phyloP scores from a whole-genome alignment of 2,888 invertebrate genomes.

The Micropterix aruncella region DNA sequence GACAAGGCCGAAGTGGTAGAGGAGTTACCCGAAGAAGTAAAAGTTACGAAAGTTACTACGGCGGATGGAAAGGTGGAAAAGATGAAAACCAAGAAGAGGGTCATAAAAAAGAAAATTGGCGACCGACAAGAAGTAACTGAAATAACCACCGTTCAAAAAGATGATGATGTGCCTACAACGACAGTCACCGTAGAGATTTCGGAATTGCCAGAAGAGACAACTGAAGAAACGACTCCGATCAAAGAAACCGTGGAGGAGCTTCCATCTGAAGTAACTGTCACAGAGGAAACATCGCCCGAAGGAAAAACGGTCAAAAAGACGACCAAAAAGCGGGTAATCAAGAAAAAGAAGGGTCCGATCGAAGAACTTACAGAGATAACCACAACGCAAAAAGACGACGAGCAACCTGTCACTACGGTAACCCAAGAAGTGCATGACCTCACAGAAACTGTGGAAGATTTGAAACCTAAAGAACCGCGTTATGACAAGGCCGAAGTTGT shows the following conservation, averaged over 20 bases:
- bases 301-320: slow-evolving; percentile 15
- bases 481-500: slow-evolving; percentile 12
- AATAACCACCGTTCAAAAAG: slow-evolving; percentile 12
- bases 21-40: slow-evolving; percentile 16
- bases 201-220: slow-evolving; percentile 10
- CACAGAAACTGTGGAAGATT: neutral
- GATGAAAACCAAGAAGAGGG: slow-evolving; percentile 10
- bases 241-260: slow-evolving; percentile 13
- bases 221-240: slow-evolving; percentile 8
- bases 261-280: slow-evolving; percentile 15
- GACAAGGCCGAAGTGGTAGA: slow-evolving; percentile 4
- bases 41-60: slow-evolving; percentile 11
- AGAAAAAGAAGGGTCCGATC: slow-evolving; percentile 9
- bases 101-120: slow-evolving; percentile 10
- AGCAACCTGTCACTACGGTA: slow-evolving; percentile 10
- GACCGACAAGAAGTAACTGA: slow-evolving; percentile 12
- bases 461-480: neutral
- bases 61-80: slow-evolving; percentile 9
- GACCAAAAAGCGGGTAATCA: slow-evolving; percentile 5
- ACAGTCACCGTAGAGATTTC: slow-evolving; percentile 7
- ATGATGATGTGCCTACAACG: slow-evolving; percentile 14
- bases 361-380: slow-evolving; percentile 20
- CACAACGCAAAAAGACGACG: slow-evolving; percentile 14
- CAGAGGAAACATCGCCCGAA: slow-evolving; percentile 15
- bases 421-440: neutral